These are phyloP conservation scores for Beaufortia kweichowensis DNA, from an alignment of 2,113 vertebrate species.

Conservation along the genomic window DNA sequence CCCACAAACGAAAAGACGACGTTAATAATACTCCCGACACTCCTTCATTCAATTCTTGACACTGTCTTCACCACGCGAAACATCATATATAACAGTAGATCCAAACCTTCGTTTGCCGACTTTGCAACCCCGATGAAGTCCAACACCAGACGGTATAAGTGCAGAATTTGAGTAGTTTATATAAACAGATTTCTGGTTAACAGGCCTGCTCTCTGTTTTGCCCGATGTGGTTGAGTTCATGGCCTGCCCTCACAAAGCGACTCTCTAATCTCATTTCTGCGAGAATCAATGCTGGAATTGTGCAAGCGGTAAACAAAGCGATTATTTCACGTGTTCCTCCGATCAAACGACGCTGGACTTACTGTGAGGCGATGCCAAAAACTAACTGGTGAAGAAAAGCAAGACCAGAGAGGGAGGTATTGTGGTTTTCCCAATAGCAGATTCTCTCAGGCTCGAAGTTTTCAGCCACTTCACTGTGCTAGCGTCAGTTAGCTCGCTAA, in stretches of 20 bases:
- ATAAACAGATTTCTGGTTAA: slow-evolving; percentile 64
- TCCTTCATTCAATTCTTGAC: slow-evolving; percentile 60
- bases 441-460: slow-evolving; percentile 41
- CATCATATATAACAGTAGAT: slow-evolving; percentile 55
- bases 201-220: slow-evolving; percentile 56
- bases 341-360: slow-evolving; percentile 28
- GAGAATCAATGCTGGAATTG: slow-evolving; percentile 64
- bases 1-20: not conserved
- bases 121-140: not conserved
- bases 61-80: slow-evolving; percentile 49
- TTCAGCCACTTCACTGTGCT: slow-evolving; percentile 50
- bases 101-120: not conserved
- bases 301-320: slow-evolving; percentile 59
- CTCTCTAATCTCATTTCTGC: slow-evolving; percentile 59
- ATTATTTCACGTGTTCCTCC: slow-evolving; percentile 23
- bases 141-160: not conserved
- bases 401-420: slow-evolving; percentile 18
- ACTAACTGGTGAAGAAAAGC: slow-evolving; percentile 44
- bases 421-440: slow-evolving; percentile 33
- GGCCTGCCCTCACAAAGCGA: slow-evolving; percentile 74
- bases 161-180: slow-evolving; percentile 2
- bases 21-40: slow-evolving; percentile 45
- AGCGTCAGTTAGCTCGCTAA: slow-evolving; percentile 63
- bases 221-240: slow-evolving; percentile 61
- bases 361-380: slow-evolving; percentile 12